A percentile compares a stretch with the other conserved stretches of the same genome.
phyloP scores from a whole-genome alignment of 2,113 vertebrate genomes.

The Xiphias gladius region DNA sequence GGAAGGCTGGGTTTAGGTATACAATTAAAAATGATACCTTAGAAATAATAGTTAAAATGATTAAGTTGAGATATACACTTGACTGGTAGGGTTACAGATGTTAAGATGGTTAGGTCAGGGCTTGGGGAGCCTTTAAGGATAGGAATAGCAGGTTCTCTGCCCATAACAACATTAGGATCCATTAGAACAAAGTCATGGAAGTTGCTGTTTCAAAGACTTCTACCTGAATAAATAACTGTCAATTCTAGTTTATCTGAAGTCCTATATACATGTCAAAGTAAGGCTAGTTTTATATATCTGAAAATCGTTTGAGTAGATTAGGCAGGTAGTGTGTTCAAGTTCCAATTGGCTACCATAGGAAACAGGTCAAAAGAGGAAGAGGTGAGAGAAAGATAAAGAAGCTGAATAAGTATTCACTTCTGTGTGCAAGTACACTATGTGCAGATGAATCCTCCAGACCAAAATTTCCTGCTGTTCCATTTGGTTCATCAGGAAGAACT shows the following conservation, averaged over 20 bases:
- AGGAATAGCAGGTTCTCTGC: neutral
- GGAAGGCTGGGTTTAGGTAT: neutral
- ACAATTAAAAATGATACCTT: neutral
- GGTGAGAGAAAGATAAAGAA: neutral
- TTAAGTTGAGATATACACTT: neutral
- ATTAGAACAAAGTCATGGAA: neutral
- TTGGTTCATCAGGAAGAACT: neutral
- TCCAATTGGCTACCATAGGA: neutral
- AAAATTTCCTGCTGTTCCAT: neutral
- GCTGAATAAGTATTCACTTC: neutral
- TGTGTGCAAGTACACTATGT: neutral
- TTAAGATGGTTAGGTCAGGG: neutral
- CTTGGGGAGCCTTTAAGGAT: neutral
- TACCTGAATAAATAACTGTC: neutral
- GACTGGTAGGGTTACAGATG: neutral
- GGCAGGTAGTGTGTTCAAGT: neutral
- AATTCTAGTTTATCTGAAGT: neutral
- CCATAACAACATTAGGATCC: neutral
- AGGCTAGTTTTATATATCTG: constrained; percentile 6
- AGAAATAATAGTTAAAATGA: neutral
- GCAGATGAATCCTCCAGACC: neutral
- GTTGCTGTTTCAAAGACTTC: constrained; percentile 17
- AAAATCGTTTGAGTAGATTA: neutral
- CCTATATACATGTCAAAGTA: neutral
- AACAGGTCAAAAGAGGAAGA: neutral